Percentiles rank a stretch among this genome's conserved stretches.
phyloP scores from a whole-genome alignment of 2,113 vertebrate genomes.

The Spermophilus dauricus region DNA sequence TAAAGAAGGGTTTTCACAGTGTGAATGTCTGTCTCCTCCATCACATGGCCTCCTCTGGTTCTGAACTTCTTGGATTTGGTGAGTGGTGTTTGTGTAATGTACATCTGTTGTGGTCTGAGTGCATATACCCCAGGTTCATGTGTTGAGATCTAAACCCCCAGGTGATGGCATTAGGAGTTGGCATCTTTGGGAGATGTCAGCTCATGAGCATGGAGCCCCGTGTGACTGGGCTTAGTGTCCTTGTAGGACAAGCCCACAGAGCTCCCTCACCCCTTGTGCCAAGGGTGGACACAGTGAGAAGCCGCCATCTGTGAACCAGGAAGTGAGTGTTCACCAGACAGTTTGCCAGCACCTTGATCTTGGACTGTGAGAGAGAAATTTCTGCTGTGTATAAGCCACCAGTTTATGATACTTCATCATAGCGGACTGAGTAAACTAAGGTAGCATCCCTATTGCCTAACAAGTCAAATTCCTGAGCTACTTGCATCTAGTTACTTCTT shows the following conservation, averaged over 20 bases:
- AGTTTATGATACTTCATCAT: not conserved
- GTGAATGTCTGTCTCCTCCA: accelerated
- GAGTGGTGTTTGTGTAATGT: not conserved
- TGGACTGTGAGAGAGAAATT: not conserved
- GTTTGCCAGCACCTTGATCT: not conserved
- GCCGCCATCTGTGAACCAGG: not conserved
- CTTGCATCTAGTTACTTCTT: not conserved
- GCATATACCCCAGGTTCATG: not conserved
- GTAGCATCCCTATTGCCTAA: too few species aligned
- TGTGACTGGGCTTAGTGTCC: too few species aligned
- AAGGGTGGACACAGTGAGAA: not conserved
- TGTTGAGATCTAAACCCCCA: not conserved
- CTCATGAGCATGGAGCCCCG: not conserved
- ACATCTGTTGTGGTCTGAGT: not conserved
- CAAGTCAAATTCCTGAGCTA: not conserved
- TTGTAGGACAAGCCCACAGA: not conserved
- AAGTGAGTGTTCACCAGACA: not conserved
- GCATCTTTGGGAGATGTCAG: not conserved
- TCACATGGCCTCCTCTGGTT: too few species aligned
- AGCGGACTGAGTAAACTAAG: too few species aligned
- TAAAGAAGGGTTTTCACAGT: accelerated
- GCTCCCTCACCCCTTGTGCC: too few species aligned
- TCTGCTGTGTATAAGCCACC: too few species aligned
- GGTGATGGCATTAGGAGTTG: too few species aligned
- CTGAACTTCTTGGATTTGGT: not conserved